phyloP scores from a whole-genome alignment of 64 coral and sea anemone species.

The Porites lutea region DNA sequence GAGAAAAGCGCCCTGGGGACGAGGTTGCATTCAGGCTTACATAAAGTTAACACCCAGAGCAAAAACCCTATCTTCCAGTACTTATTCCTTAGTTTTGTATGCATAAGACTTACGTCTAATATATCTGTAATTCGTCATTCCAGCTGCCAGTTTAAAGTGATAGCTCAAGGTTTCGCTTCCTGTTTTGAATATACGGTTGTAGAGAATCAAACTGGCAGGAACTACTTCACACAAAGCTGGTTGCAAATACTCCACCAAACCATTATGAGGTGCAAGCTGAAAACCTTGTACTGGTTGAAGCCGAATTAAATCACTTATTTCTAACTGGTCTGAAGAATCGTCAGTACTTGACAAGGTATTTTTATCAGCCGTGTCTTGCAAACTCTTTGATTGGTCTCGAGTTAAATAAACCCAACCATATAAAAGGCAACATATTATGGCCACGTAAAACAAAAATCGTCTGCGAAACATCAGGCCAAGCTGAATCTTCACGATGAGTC shows the following conservation, averaged over 20 bases:
- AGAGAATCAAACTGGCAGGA: slow-evolving; percentile 42
- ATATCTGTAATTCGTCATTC: slow-evolving; percentile 36
- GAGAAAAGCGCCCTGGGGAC: too few relatives aligned
- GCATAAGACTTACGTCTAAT: slow-evolving; percentile 35
- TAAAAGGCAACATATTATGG: too few relatives aligned
- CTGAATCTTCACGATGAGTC: too few relatives aligned
- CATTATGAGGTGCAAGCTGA: background rate
- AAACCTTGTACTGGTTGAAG: background rate
- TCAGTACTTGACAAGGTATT: background rate
- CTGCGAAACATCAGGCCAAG: too few relatives aligned
- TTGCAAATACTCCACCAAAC: slow-evolving; percentile 48
- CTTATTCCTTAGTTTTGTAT: background rate
- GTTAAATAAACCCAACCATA: too few relatives aligned
- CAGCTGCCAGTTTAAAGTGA: background rate
- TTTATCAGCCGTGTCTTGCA: too few relatives aligned
- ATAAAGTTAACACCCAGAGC: too few relatives aligned
- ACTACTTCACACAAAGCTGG: slow-evolving; percentile 24
- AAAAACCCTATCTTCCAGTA: too few relatives aligned
- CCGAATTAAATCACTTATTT: background rate
- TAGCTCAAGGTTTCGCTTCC: slow-evolving; percentile 35
- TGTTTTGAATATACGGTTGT: slow-evolving; percentile 62
- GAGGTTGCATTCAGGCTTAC: too few relatives aligned
- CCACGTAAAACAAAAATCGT: too few relatives aligned
- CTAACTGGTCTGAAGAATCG: background rate
- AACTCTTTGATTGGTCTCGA: too few relatives aligned